phyloP scores from a whole-genome alignment of 2,888 invertebrate genomes.

The Pycnomerus fuliginosus region DNA sequence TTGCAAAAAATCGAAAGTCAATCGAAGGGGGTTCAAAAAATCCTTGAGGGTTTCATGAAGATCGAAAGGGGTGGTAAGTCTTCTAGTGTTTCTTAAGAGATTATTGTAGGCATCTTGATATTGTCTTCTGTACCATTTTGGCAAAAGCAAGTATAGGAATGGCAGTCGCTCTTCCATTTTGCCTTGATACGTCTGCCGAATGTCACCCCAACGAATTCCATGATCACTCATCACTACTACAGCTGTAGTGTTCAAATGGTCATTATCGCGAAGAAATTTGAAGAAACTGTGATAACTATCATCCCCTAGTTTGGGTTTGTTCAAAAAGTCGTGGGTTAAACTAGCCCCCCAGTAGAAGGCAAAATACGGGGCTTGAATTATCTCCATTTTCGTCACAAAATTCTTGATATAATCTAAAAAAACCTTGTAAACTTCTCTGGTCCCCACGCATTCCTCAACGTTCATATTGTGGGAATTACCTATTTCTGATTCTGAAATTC shows the following conservation, averaged over 20 bases:
- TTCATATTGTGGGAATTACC: slow-evolving; percentile 67
- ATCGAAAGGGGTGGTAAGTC: slow-evolving; percentile 84
- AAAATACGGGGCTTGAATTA: slow-evolving; percentile 65
- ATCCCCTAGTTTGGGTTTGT: slow-evolving; percentile 76
- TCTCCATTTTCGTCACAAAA: slow-evolving; percentile 61
- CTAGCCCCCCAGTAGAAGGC: slow-evolving; percentile 84
- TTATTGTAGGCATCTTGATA: slow-evolving; percentile 65
- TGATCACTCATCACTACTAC: slow-evolving; percentile 82
- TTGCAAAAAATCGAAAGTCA: slow-evolving; percentile 34
- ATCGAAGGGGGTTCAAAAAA: slow-evolving; percentile 51
- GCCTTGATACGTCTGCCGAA: slow-evolving; percentile 81
- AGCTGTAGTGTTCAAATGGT: slow-evolving; percentile 66
- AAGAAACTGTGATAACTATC: slow-evolving; percentile 62
- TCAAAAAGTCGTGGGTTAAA: slow-evolving; percentile 81
- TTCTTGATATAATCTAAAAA: slow-evolving; percentile 70
- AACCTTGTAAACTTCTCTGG: slow-evolving; percentile 67
- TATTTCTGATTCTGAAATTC: slow-evolving; percentile 66
- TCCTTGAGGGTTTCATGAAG: slow-evolving; percentile 77
- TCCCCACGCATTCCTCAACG: slow-evolving; percentile 69
- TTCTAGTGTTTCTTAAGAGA: slow-evolving; percentile 64
- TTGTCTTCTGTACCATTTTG: slow-evolving; percentile 66
- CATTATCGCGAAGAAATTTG: slow-evolving; percentile 54
- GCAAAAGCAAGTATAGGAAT: slow-evolving; percentile 71
- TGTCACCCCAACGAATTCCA: slow-evolving; percentile 83
- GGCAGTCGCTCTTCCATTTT: slow-evolving; percentile 87